These are phyloP conservation scores for Hipparchia sbordonii DNA, from an alignment of 2,888 invertebrate genomes.

Conservation along the genomic window DNA sequence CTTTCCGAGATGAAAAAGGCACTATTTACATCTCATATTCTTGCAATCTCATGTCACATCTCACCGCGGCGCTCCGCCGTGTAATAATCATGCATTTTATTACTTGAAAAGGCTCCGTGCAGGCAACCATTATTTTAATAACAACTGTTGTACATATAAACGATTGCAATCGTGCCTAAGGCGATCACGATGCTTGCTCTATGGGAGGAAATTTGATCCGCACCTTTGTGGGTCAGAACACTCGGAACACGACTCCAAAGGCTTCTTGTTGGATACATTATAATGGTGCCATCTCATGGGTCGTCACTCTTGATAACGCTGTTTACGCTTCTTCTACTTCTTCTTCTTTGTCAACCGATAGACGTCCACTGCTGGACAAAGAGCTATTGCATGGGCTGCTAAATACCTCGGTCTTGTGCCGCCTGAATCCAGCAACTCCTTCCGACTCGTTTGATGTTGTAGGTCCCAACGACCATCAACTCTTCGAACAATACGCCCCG, in stretches of 20 bases:
- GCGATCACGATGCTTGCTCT: conserved; percentile 58
- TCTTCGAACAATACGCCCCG: no score
- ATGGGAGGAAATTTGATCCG: conserved; percentile 67
- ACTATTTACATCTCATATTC: conserved; percentile 38
- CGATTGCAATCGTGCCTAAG: conserved; percentile 55
- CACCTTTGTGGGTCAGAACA: conserved; percentile 67
- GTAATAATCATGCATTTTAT: conserved; percentile 42
- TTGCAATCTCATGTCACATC: conserved; percentile 40
- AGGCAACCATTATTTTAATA: conserved; percentile 59
- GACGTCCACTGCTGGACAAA: no score
- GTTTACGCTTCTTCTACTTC: no score
- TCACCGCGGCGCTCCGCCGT: conserved; percentile 29
- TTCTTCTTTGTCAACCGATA: no score
- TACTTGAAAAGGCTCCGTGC: conserved; percentile 47
- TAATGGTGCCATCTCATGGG: conserved; percentile 20
- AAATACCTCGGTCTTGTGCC: no score
- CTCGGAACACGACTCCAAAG: conserved; percentile 51
- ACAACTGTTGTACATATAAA: conserved; percentile 50
- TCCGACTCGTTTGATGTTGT: no score
- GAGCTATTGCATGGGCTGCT: no score
- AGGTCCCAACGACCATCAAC: no score
- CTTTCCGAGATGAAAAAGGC: conserved; percentile 30
- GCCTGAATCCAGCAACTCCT: no score
- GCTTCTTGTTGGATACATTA: conserved; percentile 44
- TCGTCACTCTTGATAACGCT: neutral